Base-by-base conservation (phyloP, 1,140 invertebrate species). In the Cardiocondyla obscurior region DNA sequence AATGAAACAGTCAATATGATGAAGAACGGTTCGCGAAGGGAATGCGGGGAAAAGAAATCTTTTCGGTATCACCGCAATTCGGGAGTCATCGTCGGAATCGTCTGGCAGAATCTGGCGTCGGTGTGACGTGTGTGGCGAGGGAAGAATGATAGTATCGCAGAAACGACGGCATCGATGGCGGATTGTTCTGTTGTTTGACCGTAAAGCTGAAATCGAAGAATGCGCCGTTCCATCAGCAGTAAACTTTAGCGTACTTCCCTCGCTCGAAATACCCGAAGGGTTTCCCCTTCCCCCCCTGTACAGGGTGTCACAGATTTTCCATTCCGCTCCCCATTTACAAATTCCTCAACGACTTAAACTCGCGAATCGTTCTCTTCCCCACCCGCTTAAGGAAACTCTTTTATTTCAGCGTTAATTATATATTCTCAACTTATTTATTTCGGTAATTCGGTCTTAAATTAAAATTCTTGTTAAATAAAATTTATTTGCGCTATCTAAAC, bases 191-290 rank as follows among this genome's bases (percentile, higher is more conserved):
- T 73, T 72, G 86, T 88, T 88, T 88, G 86, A 88, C 77, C 86
- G 73, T 88, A 88, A 88, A 88, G 44, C 60, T 73, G 77, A 65
- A 88, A 88, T 88, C 87, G 86, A 85, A 88, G 83, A 88, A 88
- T 88, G 87, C 79, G 60, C 77, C 28, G 67, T 83, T 88, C 87
- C 79, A 88, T 88, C 87, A 88, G 86, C 87, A 81, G 86, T 88
- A 88, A 88, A 88, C 87, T 88, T 88, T 85, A 49, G 83, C 86
- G 83, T 74, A 87, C 53, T 88, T 83, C 83, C 53, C 25, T 69
- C 36, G n/a, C 39, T 44, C 51, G 58, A 83, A 73, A 87, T 62
- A 74, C 67, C 51, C 36, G 46, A 53, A 22, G n/a, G 49, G 49
- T 30, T 25, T 33, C 22, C 36, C 53, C 60, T 7, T 30, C n/a